These are phyloP conservation scores for Cavia porcellus DNA, from an alignment of 2,113 vertebrate species.

Conservation along the genomic window DNA sequence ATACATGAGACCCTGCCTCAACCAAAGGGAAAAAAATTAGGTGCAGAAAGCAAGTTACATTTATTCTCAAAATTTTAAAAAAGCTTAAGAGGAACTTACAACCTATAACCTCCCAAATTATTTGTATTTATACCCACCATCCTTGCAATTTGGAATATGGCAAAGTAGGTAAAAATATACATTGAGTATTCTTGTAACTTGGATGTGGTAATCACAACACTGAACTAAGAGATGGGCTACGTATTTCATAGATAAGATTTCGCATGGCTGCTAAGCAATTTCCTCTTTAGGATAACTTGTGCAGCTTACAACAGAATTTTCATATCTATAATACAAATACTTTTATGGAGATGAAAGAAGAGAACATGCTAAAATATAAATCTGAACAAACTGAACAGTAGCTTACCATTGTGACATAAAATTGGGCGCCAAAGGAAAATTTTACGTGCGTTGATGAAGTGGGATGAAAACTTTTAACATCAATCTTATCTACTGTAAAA, in stretches of 20 bases:
- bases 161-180: not conserved
- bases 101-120: not conserved
- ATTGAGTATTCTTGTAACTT: not conserved
- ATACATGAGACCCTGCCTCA: not conserved
- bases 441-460: conserved; percentile 60
- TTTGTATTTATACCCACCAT: not conserved
- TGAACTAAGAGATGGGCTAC: not conserved
- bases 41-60: not conserved
- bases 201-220: not conserved
- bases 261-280: not conserved
- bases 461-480: conserved; percentile 72
- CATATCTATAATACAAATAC: not conserved
- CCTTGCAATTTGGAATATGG: conserved; percentile 10
- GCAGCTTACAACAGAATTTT: not conserved
- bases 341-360: conserved; percentile 24
- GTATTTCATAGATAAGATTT: not conserved
- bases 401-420: conserved; percentile 87
- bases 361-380: conserved; percentile 46
- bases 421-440: conserved; percentile 71
- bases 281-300: not conserved
- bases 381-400: not conserved
- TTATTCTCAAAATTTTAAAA: conserved; percentile 29
- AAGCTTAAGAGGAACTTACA: not conserved
- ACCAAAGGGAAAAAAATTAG: not conserved
- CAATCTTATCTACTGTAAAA: conserved; percentile 69